Conservation (phyloP, 2,113 vertebrate species). For the Lathamus discolor region DNA sequence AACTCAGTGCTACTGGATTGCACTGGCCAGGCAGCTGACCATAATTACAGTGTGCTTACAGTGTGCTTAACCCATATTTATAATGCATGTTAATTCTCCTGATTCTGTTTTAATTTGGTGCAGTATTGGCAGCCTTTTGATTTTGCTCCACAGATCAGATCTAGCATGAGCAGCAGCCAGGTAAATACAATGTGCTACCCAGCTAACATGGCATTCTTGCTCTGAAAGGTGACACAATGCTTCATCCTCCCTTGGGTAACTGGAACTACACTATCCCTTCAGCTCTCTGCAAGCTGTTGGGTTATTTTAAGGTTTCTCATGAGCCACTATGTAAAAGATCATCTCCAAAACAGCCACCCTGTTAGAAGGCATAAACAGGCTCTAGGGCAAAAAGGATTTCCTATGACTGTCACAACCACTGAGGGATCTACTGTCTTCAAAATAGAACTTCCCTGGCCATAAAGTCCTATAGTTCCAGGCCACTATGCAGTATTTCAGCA, state of each 20-base stretch:
- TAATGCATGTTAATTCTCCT: slow-evolving; percentile 32
- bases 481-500: neutral
- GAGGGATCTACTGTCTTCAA: neutral
- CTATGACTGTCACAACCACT: neutral
- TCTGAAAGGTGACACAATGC: neutral
- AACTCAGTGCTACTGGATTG: slow-evolving; percentile 49
- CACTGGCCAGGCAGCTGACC: slow-evolving; percentile 55
- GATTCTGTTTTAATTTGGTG: slow-evolving; percentile 63
- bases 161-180: neutral
- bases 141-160: neutral
- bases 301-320: neutral
- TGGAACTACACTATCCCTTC: neutral
- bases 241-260: neutral
- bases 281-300: neutral
- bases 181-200: neutral
- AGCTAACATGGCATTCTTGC: neutral
- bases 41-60: slow-evolving; percentile 72
- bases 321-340: too few species aligned
- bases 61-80: slow-evolving; percentile 71
- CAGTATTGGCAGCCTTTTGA: slow-evolving; percentile 23
- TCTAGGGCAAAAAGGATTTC: neutral
- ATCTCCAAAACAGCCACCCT: neutral
- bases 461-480: neutral
- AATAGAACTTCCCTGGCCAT: neutral
- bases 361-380: neutral